Conservation (phyloP, 2,113 vertebrate species). For the Erpornis zantholeuca region DNA sequence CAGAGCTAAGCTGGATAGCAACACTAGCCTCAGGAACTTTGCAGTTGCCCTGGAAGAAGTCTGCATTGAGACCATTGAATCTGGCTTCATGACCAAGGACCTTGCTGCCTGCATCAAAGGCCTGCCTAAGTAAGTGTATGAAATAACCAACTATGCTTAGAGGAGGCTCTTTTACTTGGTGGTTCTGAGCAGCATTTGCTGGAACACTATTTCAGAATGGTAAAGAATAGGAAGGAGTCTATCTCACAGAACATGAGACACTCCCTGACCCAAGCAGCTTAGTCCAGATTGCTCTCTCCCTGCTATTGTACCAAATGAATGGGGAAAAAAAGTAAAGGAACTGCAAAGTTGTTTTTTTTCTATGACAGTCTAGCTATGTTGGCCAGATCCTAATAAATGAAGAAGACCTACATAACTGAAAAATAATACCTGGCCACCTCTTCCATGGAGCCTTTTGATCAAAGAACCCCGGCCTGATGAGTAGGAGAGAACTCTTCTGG, state of each 20-base stretch:
- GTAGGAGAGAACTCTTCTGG: not conserved
- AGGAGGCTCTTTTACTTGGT: not conserved
- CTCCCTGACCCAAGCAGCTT: not conserved
- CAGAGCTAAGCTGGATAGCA: conserved; percentile 90
- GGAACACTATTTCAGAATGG: not conserved
- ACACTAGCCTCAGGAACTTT: conserved; percentile 82
- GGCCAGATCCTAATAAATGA: not conserved
- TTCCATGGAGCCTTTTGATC: not conserved
- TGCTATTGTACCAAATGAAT: not conserved
- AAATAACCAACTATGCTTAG: not conserved
- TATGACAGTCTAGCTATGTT: not conserved
- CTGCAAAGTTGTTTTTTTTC: not conserved
- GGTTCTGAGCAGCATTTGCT: not conserved
- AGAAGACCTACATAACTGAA: not conserved
- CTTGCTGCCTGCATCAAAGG: conserved; percentile 96
- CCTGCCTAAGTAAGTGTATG: conserved; percentile 85
- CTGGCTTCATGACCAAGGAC: conserved; percentile 98
- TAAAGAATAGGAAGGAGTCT: not conserved
- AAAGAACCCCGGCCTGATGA: not conserved
- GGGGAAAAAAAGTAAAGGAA: not conserved
- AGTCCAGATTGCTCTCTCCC: not conserved
- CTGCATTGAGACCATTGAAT: conserved; percentile 94
- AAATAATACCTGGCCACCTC: not conserved
- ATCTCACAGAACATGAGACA: not conserved
- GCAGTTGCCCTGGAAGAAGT: conserved; percentile 88